phyloP scores from a whole-genome alignment of 2,888 invertebrate species.

The Tridacna crocea region DNA sequence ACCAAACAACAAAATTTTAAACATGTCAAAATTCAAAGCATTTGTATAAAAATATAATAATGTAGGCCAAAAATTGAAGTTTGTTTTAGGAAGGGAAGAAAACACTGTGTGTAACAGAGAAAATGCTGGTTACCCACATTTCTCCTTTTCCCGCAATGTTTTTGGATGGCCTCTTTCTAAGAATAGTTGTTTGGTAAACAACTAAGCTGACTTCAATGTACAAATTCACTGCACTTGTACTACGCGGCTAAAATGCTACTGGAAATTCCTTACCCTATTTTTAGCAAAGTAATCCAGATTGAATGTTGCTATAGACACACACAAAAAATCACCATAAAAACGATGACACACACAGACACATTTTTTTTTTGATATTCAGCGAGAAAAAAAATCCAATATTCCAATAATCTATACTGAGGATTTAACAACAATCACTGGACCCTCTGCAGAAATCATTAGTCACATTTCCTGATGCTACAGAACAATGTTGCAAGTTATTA shows the following conservation, averaged over 20 bases:
- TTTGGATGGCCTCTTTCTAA: background rate
- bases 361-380: background rate
- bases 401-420: slow-evolving; percentile 21
- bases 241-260: background rate
- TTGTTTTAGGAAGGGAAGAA: too few species aligned
- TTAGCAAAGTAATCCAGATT: slow-evolving; percentile 41
- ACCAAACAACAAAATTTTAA: too few species aligned
- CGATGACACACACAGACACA: slow-evolving; percentile 4
- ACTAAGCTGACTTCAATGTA: too few species aligned
- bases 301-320: slow-evolving; percentile 14
- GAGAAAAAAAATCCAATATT: slow-evolving; percentile 22
- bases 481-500: too few species aligned
- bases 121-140: background rate
- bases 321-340: slow-evolving; percentile 19
- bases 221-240: too few species aligned
- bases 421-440: slow-evolving; percentile 9
- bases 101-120: too few species aligned
- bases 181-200: too few species aligned
- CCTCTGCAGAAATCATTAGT: too few species aligned
- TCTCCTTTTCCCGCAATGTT: background rate
- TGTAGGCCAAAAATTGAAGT: too few species aligned
- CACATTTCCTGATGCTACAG: too few species aligned
- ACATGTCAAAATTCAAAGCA: too few species aligned
- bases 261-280: slow-evolving; percentile 27
- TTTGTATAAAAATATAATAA: too few species aligned